phyloP scores from a whole-genome alignment of 2,888 invertebrate species.

The Drosophila meridionalis region DNA sequence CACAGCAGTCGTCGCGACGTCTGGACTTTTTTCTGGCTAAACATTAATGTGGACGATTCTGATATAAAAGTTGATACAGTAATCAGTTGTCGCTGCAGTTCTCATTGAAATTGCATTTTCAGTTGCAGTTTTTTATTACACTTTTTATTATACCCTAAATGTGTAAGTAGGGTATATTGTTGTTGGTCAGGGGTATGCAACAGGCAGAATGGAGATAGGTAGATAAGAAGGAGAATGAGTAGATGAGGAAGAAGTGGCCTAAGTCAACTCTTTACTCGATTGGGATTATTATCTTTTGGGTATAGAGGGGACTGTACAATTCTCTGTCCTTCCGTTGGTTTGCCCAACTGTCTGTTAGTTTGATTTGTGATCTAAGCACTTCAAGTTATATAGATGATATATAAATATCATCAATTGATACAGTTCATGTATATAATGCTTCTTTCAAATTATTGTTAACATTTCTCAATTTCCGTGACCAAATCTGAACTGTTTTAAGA shows the following conservation, averaged over 20 bases:
- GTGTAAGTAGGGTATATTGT: background rate
- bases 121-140: slow-evolving; percentile 12
- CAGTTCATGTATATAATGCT: too few relatives aligned
- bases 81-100: background rate
- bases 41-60: slow-evolving; percentile 4
- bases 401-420: too few relatives aligned
- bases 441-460: background rate
- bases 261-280: too few relatives aligned
- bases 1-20: slow-evolving; percentile 35
- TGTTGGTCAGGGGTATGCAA: background rate
- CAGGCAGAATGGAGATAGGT: background rate
- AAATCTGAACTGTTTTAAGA: background rate
- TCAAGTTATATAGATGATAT: too few relatives aligned
- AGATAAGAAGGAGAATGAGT: too few relatives aligned
- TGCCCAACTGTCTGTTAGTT: too few relatives aligned
- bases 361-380: too few relatives aligned
- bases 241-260: too few relatives aligned
- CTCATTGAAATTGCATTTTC: slow-evolving; percentile 1
- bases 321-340: too few relatives aligned
- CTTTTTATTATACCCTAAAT: background rate
- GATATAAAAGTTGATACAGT: slow-evolving; percentile 1
- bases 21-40: slow-evolving; percentile 14
- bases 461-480: background rate
- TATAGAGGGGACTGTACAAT: too few relatives aligned
- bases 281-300: too few relatives aligned